Percentiles rank a stretch among this genome's conserved stretches.
These are phyloP conservation scores for Sebastes hubbsi DNA, from an alignment of 2,797 vertebrate genomes.

Conservation along the genomic window DNA sequence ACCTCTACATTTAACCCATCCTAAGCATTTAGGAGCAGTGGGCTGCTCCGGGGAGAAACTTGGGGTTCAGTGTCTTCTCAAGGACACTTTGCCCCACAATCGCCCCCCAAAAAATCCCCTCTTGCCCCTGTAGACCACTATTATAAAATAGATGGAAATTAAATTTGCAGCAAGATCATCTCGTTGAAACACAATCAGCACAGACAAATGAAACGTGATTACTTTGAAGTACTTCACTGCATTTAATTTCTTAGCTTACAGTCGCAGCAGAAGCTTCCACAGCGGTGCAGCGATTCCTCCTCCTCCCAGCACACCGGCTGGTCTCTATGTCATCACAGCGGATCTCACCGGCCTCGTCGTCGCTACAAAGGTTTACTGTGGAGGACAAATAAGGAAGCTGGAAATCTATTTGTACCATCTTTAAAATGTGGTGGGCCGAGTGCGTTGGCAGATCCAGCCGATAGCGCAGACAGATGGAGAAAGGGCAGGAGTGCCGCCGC, in stretches of 20 bases:
- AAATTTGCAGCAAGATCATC: background rate
- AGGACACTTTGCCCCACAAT: too few relatives aligned
- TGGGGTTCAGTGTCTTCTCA: too few relatives aligned
- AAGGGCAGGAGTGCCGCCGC: constrained; percentile 28
- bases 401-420: constrained; percentile 23
- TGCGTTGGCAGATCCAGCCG: constrained; percentile 18
- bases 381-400: constrained; percentile 28
- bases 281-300: background rate
- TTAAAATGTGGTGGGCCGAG: constrained; percentile 16
- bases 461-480: constrained; percentile 35
- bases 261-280: background rate
- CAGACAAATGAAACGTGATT: background rate
- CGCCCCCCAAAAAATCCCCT: background rate
- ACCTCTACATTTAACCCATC: too few relatives aligned
- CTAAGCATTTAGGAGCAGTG: too few relatives aligned
- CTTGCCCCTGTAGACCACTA: background rate
- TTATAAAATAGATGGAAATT: background rate
- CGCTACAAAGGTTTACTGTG: background rate
- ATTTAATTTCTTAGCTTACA: background rate
- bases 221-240: background rate
- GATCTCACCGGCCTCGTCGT: background rate
- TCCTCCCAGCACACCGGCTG: background rate
- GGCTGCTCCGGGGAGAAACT: too few relatives aligned
- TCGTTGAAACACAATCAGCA: background rate
- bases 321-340: background rate